phyloP scores from a whole-genome alignment of 1,140 invertebrate species.

The Pseudomyrmex sp. region DNA sequence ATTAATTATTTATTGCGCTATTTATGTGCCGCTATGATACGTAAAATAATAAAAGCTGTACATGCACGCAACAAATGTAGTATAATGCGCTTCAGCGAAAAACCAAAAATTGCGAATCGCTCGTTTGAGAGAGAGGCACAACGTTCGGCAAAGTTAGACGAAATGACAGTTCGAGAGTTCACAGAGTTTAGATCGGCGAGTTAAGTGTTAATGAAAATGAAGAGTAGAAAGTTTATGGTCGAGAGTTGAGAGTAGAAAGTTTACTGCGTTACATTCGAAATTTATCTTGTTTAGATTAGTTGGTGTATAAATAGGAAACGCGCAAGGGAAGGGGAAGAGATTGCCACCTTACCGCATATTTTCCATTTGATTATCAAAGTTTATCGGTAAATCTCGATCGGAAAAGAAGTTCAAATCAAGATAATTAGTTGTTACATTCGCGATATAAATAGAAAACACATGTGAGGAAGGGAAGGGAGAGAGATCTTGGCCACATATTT shows the following conservation, averaged over 20 bases:
- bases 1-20: slow-evolving; percentile 11
- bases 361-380: background rate
- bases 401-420: too few species aligned
- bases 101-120: background rate
- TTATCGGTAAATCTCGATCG: background rate
- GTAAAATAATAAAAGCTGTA: background rate
- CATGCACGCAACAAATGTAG: background rate
- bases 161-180: slow-evolving; percentile 41
- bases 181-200: slow-evolving; percentile 18
- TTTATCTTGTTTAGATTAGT: slow-evolving; percentile 34
- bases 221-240: slow-evolving; percentile 27
- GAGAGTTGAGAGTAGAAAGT: slow-evolving; percentile 35
- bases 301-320: background rate
- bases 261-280: slow-evolving; percentile 30
- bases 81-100: background rate
- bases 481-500: background rate
- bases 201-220: slow-evolving; percentile 54
- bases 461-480: background rate
- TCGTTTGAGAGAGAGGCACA: background rate
- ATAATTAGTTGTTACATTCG: slow-evolving; percentile 7
- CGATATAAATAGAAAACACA: background rate
- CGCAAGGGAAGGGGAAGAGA: background rate
- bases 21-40: background rate
- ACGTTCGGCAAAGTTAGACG: slow-evolving; percentile 5
- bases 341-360: background rate